Conservation (phyloP, 2,888 invertebrate genomes). For the Drosophila phalerata region DNA sequence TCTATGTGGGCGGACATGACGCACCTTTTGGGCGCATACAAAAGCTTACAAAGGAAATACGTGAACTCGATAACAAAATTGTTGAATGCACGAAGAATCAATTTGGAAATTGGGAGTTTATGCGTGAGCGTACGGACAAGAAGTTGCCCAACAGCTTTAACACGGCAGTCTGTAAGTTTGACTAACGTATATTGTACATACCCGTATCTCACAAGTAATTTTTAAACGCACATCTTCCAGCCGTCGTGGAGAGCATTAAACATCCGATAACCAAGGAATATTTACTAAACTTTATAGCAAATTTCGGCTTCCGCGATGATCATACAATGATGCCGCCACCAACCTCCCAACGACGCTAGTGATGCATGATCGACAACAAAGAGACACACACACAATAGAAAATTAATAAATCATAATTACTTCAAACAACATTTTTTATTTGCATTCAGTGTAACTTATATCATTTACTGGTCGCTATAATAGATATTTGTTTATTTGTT, state of each 20-base stretch:
- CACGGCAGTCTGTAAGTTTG: conserved; percentile 89
- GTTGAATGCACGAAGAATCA: conserved; percentile 96
- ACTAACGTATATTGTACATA: neutral
- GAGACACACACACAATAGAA: conserved; percentile 41
- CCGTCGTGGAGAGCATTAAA: conserved; percentile 93
- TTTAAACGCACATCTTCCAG: conserved; percentile 86
- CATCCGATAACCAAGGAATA: conserved; percentile 94
- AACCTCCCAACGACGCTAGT: conserved; percentile 49
- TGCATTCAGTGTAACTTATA: neutral
- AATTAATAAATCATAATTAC: conserved; percentile 47
- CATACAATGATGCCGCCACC: conserved; percentile 91
- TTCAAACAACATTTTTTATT: neutral
- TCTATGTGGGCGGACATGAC: conserved; percentile 92
- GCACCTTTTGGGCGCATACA: conserved; percentile 89
- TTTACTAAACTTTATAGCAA: conserved; percentile 91
- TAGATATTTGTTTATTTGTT: neutral
- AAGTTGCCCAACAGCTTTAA: conserved; percentile 95
- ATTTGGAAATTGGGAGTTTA: conserved; percentile 93
- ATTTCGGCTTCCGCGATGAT: conserved; percentile 89
- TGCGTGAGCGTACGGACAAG: conserved; percentile 98
- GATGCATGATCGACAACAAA: conserved; percentile 21
- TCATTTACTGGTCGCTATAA: neutral
- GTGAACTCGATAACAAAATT: conserved; percentile 95
- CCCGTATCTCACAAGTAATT: neutral
- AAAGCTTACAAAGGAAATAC: conserved; percentile 92